A percentile compares a stretch with the other conserved stretches of the same genome.
Conservation (phyloP, 2,888 invertebrate genomes). For the Clostera curtula region DNA sequence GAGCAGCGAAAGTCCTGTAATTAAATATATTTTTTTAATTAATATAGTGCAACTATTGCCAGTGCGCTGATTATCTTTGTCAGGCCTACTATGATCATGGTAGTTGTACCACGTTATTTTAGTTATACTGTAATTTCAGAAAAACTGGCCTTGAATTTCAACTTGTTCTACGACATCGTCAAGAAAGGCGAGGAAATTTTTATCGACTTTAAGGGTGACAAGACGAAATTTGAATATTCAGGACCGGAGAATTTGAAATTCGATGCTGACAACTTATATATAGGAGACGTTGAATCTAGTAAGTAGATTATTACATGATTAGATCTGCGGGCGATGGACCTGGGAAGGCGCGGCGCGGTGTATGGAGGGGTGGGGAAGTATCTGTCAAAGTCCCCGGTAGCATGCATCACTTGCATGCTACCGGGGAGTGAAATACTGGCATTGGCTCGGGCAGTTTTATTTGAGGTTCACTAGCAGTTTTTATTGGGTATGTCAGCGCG, state of each 20-base stretch:
- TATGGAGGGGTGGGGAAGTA: too few species aligned
- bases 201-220: constrained; percentile 14
- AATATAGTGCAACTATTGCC: too few species aligned
- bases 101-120: not conserved
- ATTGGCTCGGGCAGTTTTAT: too few species aligned
- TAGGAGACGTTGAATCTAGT: constrained; percentile 35
- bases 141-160: constrained; percentile 21
- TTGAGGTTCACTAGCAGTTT: too few species aligned
- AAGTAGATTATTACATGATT: constrained; percentile 17
- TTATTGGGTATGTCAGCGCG: too few species aligned
- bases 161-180: constrained; percentile 16
- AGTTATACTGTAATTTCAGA: constrained; percentile 26
- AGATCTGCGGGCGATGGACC: too few species aligned
- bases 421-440: too few species aligned
- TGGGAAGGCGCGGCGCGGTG: too few species aligned
- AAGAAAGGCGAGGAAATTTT: constrained; percentile 26
- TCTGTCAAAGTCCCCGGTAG: too few species aligned
- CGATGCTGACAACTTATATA: constrained; percentile 24
- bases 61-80: too few species aligned
- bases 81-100: not conserved
- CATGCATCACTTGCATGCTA: too few species aligned
- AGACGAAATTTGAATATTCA: constrained; percentile 19
- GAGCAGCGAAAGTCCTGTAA: too few species aligned
- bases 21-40: not conserved
- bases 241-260: constrained; percentile 24